These are phyloP conservation scores for Cataglyphis rosenhaueri DNA, from an alignment of 2,888 invertebrate species.

Conservation along the genomic window DNA sequence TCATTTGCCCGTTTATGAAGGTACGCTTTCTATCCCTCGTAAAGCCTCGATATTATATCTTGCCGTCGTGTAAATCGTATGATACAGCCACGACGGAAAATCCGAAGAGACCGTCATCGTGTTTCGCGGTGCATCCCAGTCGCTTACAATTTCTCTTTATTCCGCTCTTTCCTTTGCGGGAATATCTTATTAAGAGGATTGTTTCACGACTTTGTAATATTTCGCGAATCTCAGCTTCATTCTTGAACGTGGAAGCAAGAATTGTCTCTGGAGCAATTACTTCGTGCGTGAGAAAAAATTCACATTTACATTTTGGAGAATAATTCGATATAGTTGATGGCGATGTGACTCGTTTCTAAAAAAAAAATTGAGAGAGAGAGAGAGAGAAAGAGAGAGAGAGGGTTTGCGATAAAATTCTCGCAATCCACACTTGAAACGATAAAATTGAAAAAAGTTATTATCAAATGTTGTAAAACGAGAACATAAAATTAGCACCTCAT, in stretches of 20 bases:
- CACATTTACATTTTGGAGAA: background rate
- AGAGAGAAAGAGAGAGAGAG: too few relatives aligned
- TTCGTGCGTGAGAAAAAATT: background rate
- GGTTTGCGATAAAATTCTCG: background rate
- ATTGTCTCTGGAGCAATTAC: background rate
- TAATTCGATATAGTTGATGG: background rate
- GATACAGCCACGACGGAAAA: conserved; percentile 8
- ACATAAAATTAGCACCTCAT: background rate
- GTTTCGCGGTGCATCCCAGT: conserved; percentile 16
- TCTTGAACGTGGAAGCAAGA: background rate
- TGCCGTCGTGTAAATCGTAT: conserved; percentile 19
- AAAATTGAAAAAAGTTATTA: background rate
- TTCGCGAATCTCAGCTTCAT: background rate
- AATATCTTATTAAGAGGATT: background rate
- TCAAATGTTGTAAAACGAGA: background rate
- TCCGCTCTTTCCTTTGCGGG: background rate
- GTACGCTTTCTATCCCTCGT: conserved; percentile 8
- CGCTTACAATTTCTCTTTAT: background rate
- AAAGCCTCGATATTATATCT: conserved; percentile 32
- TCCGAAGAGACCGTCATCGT: background rate
- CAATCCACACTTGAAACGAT: background rate
- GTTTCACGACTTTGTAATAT: conserved; percentile 21
- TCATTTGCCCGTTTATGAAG: conserved; percentile 31
- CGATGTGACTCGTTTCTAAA: background rate
- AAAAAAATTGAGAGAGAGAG: too few relatives aligned